These are phyloP conservation scores for Theristicus caerulescens DNA, from an alignment of 2,113 vertebrate genomes.

Conservation along the genomic window DNA sequence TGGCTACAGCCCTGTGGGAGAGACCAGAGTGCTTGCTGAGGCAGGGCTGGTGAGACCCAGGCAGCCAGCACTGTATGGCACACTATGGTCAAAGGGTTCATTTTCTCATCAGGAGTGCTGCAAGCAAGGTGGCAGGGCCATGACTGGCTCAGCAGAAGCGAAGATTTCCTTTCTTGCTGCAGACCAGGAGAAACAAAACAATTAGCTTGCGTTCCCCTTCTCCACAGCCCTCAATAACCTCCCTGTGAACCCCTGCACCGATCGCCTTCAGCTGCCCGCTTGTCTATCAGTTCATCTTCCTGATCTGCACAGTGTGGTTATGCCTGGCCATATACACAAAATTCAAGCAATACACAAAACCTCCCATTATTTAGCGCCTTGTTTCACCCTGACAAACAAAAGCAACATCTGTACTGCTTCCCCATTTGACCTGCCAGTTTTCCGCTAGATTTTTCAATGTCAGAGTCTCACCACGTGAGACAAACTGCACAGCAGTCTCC, in stretches of 20 bases:
- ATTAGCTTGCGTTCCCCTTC: background rate
- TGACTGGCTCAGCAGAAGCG: background rate
- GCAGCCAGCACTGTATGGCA: background rate
- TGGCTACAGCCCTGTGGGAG: accelerated
- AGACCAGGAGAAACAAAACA: background rate
- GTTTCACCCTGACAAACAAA: background rate
- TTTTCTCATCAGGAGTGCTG: background rate
- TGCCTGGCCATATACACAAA: background rate
- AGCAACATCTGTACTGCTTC: background rate
- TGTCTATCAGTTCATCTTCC: background rate
- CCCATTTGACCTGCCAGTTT: background rate
- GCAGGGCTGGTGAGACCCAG: accelerated
- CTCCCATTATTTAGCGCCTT: background rate
- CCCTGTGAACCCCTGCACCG: background rate
- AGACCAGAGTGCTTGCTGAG: background rate
- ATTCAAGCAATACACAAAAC: background rate
- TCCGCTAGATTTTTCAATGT: background rate
- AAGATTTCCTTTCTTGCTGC: background rate
- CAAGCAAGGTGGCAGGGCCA: background rate
- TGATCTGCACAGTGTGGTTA: background rate
- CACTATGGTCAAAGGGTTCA: background rate
- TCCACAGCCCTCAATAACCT: background rate
- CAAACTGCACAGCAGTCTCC: background rate
- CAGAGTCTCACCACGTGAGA: background rate
- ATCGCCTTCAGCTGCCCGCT: background rate